Base-by-base conservation (phyloP, 2,888 invertebrate genomes). In the Tubiluchus corallicola region DNA sequence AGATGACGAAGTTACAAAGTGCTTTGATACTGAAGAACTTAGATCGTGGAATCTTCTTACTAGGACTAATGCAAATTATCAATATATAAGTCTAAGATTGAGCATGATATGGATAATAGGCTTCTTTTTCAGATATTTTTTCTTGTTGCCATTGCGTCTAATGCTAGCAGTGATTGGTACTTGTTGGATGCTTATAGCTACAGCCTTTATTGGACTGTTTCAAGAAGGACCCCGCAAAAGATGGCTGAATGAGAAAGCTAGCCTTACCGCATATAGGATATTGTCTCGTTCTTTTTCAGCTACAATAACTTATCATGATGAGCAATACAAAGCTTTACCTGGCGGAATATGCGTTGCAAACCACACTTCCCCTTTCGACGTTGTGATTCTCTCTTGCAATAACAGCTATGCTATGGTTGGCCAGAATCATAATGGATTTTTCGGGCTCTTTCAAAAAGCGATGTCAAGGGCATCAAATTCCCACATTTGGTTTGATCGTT, bases 1-100 rank as follows among this genome's bases (percentile, higher is more conserved):
- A 45, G 94, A 96, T 64, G 96, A 98, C 68, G 87, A 94, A 70
- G 96, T 98, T 44, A 98, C 96, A 1, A 87, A 88, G 16, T 75
- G 96, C 53, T 96, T 96, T 67, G 82, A 87, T 61, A 88, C 96
- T 3, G 92, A 90, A 68, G 75, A 69, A 51, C 53, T 70, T 19
- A 56, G 62, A 29, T 90, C 85, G 48, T 96, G 96, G 94, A 96
- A 96, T 67, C 72, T 96, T 45, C 71, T 96, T 44, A 92, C 94
- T 1, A 74, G 96, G 53, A 96, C 92, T 17, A 90, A 92, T 60
- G 75, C 80, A 53, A 79, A 79, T 51, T 88, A 92, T 64, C 88
- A 92, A 60, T 90, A 87, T 59, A 77, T 94, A 54, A 88, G 63
- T 51, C 49, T 55, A 29, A 51, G 63, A 13, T 50, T 64, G 40